Evolutionary conservation across 2,113 vertebrate species (phyloP), one percentile per base, ranked within the genome.

Genomic region (Perca fluviatilis): DNA sequence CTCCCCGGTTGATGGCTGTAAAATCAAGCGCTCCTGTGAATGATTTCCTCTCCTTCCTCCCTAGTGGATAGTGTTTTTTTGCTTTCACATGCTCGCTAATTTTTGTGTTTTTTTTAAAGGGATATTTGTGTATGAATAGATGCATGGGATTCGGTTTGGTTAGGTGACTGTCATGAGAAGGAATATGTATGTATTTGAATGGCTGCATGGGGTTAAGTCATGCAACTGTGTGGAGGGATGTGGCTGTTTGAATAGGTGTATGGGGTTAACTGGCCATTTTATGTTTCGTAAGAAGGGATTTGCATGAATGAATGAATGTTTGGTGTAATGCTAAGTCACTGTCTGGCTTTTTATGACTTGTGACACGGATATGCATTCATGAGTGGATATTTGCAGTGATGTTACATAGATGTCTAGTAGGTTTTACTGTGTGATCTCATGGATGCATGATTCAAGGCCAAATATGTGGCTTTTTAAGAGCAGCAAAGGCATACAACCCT

Each of bases 11-110:
- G 40, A 76, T 77, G 87, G 79, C 79, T 70, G 82, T 91, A 88
- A 93, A 94, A 92, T 86, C 86, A 91, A 90, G 81, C 66, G 53
- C 79, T 92, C 83, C 90, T 83, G 87, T 85, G 83, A 93, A 80
- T 84, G 80, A 90, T 91, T 88, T 91, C 81, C 85, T 91, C 86
- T 88, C 73, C 76, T 70, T 64, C 62, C 63, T 86, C 85, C 74
- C 78, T 49, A 30, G 78, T 84, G 76, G 49, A 73, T 56, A 19
- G 61, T 60, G 63, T 60, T 53, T 82, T 3, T 54, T 3, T 86
- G 72, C 54, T 85, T 78, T 84, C 67, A 73, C 68, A 43, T 82
- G 60, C 70, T 68, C 2, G 2, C 65, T 78, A 82, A 87, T 86
- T 82, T 63, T 77, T 79, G 27, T 64, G 33, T 49, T 74, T 69